These are phyloP conservation scores for Peribatodes rhomboidaria DNA, from an alignment of 2,888 invertebrate species.

Conservation along the genomic window DNA sequence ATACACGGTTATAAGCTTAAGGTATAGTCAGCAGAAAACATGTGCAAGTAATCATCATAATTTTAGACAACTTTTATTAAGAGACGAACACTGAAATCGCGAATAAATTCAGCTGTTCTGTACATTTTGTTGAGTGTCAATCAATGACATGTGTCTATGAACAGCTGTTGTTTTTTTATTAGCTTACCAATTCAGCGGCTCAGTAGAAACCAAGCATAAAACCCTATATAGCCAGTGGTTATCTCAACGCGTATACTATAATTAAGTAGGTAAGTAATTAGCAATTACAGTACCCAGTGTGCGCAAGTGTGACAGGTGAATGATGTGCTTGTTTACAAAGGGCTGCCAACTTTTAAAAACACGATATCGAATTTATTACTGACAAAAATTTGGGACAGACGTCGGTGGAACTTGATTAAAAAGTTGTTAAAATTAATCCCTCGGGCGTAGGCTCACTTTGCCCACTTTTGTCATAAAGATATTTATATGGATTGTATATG, in stretches of 20 bases:
- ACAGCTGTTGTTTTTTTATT: too few species aligned
- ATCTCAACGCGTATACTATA: slow-evolving; percentile 15
- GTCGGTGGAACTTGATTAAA: slow-evolving; percentile 33
- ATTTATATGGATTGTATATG: neutral
- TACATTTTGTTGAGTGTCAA: too few species aligned
- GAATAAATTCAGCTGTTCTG: too few species aligned
- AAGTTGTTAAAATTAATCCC: slow-evolving; percentile 32
- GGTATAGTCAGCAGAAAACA: too few species aligned
- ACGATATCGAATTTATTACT: slow-evolving; percentile 22
- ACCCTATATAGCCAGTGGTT: slow-evolving; percentile 11
- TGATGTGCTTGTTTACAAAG: slow-evolving; percentile 35
- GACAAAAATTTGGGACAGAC: slow-evolving; percentile 17
- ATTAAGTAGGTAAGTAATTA: slow-evolving; percentile 27
- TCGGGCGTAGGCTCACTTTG: slow-evolving; percentile 11
- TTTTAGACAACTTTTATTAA: too few species aligned
- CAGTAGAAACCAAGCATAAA: neutral
- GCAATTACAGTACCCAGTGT: slow-evolving; percentile 21
- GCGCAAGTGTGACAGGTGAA: slow-evolving; percentile 27
- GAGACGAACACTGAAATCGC: too few species aligned
- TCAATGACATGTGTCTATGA: too few species aligned
- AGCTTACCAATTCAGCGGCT: too few species aligned
- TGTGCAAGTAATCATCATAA: too few species aligned
- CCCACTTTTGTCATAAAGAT: slow-evolving; percentile 1
- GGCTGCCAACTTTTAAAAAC: slow-evolving; percentile 37
- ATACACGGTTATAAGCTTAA: neutral